Base-by-base conservation (phyloP, 2,888 invertebrate genomes). In the Liopterus haemorrhoidalis region DNA sequence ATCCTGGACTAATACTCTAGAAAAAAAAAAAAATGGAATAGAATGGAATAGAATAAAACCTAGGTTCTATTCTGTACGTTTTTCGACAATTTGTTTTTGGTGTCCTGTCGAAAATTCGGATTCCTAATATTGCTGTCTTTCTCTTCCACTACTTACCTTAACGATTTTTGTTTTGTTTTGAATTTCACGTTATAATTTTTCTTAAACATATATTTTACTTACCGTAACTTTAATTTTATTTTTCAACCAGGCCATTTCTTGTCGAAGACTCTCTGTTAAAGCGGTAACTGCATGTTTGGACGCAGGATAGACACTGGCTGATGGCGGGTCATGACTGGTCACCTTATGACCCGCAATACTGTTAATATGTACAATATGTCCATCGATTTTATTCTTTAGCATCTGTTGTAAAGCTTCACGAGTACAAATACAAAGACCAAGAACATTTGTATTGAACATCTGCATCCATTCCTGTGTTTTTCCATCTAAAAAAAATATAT, bases 1-100 rank as follows among this genome's bases (percentile, higher is more conserved):
- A 60, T 12, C 81, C 82, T 1, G 81, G 81, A 30, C 76, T 79
- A 32, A 81, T 67, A 54, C 76, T 78, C 81, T 81, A 55, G 9
- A 54, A 54, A 41, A 37, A 11, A 19, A 37, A 12, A 6, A 18
- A 16, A n/a, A n/a, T n/a, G n/a, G n/a, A n/a, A n/a, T n/a, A n/a
- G n/a, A n/a, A n/a, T n/a, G n/a, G n/a, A n/a, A n/a, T n/a, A n/a
- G n/a, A n/a, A n/a, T n/a, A n/a, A n/a, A n/a, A n/a, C n/a, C n/a
- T n/a, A n/a, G n/a, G n/a, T n/a, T n/a, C n/a, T n/a, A n/a, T n/a
- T n/a, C n/a, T n/a, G n/a, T n/a, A n/a, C n/a, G n/a, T n/a, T n/a
- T n/a, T n/a, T n/a, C n/a, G n/a, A n/a, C n/a, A n/a, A n/a, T n/a
- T n/a, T n/a, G n/a, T n/a, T n/a, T n/a, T n/a, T n/a, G n/a, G n/a